Evolutionary conservation across 1,140 invertebrate species (phyloP).

Genomic region (Druon quercuslanigerum): DNA sequence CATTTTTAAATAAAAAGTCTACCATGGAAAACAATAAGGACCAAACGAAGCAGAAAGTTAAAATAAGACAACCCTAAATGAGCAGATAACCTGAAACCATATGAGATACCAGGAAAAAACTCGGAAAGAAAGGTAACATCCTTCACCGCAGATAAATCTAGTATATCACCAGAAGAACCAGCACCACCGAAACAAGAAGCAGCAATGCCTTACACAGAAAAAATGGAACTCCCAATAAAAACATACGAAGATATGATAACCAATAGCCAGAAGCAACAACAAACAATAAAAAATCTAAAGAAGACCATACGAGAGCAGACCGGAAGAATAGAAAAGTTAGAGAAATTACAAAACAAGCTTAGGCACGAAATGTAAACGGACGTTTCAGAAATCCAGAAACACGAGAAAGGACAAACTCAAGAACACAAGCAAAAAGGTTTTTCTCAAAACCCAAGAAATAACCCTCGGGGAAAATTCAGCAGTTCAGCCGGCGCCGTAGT

Average conservation of each 20-base stretch:
- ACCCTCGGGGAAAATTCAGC: not conserved
- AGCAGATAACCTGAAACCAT: not conserved
- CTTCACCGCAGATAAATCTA: no score
- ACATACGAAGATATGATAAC: not conserved
- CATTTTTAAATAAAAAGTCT: not conserved
- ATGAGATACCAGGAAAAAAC: not conserved
- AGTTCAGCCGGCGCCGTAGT: not conserved
- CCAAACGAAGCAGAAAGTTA: not conserved
- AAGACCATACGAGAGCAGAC: not conserved
- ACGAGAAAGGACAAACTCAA: not conserved
- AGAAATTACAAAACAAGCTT: not conserved
- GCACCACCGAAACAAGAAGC: not conserved
- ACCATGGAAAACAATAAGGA: not conserved
- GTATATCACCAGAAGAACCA: not conserved
- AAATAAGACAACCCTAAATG: not conserved
- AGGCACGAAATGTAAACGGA: not conserved
- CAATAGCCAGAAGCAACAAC: not conserved
- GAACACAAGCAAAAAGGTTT: not conserved
- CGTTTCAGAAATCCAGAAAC: no score
- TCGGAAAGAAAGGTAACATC: not conserved
- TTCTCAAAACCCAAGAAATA: not conserved
- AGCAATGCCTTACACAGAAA: not conserved
- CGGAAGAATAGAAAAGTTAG: not conserved
- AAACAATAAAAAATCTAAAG: not conserved
- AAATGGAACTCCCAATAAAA: not conserved